Evolutionary conservation across 2,113 vertebrate species (phyloP), one percentile per base, ranked within the genome.

Genomic region (Jacana jacana): DNA sequence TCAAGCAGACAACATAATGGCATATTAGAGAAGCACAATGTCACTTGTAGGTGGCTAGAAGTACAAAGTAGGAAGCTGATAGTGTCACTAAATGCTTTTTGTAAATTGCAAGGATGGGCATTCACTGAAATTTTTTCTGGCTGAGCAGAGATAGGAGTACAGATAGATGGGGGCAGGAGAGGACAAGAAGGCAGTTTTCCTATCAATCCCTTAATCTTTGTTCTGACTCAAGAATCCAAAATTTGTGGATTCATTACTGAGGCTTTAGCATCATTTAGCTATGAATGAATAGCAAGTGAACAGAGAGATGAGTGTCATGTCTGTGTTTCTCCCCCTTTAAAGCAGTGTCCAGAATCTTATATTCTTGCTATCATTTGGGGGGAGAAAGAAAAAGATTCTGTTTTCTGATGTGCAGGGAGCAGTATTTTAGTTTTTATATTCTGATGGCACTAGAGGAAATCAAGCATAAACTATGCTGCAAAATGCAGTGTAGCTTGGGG

Each of bases 1-100:
- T 88, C 51, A 88, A 91, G 88, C 69, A 93, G 93, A 90, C 91
- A 96, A 71, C 72, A 81, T 93, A 96, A 96, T 97, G 82, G 82
- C 82, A 88, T 96, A 78, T 94, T 96, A 95, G 33, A 88, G 88
- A 81, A 96, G 88, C 68, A 86, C 81, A 91, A 64, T 95, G 85
- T 93, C 88, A 94, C 60, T 81, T 91, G 94, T 95, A 93, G 91
- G 91, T 93, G 76, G 88, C 76, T 91, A 58, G 72, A 91, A 95
- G 88, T 77, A 88, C 58, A 17, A 91, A 90, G 94, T 60, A 88
- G 85, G 88, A 96, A 94, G 93, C 91, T 81, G 71, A 93, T 91
- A 91, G 46, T 1, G 0, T 73, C 60, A 64, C 89, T 96, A 95
- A 93, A 91, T 27, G 69, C 52, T 91, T 94, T 91, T 86, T 73